phyloP scores from a whole-genome alignment of 2,888 invertebrate species.

The Agrochola lychnidis region DNA sequence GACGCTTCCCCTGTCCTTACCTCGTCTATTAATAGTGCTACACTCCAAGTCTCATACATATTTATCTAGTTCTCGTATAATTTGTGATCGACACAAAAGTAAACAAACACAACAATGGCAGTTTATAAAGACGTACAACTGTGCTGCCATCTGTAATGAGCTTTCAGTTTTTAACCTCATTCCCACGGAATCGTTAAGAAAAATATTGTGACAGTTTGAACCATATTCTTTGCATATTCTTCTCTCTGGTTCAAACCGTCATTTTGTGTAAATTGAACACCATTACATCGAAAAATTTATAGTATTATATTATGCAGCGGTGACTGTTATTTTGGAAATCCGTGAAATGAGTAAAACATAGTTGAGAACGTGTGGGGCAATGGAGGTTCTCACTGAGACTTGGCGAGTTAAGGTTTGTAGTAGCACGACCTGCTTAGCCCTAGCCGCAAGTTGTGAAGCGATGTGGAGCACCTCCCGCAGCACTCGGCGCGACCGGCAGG shows the following conservation, averaged over 20 bases:
- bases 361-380: not conserved
- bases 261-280: not conserved
- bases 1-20: too few relatives aligned
- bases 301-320: not conserved
- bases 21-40: too few relatives aligned
- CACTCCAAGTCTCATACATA: too few relatives aligned
- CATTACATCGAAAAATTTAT: not conserved
- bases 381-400: constrained; percentile 4
- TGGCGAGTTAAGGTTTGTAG: constrained; percentile 10
- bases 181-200: too few relatives aligned
- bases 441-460: not conserved
- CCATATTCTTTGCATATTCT: too few relatives aligned
- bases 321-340: not conserved
- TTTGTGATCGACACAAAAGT: too few relatives aligned
- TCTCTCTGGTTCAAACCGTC: too few relatives aligned
- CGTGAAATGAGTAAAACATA: not conserved
- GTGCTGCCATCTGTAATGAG: too few relatives aligned
- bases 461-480: not conserved
- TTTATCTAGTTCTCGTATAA: too few relatives aligned
- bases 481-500: not conserved
- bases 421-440: not conserved
- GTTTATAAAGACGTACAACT: too few relatives aligned
- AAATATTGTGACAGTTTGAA: not conserved
- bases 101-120: too few relatives aligned
- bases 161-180: too few relatives aligned